Conservation (phyloP, 2,113 vertebrate species). For the Pao palembangensis region DNA sequence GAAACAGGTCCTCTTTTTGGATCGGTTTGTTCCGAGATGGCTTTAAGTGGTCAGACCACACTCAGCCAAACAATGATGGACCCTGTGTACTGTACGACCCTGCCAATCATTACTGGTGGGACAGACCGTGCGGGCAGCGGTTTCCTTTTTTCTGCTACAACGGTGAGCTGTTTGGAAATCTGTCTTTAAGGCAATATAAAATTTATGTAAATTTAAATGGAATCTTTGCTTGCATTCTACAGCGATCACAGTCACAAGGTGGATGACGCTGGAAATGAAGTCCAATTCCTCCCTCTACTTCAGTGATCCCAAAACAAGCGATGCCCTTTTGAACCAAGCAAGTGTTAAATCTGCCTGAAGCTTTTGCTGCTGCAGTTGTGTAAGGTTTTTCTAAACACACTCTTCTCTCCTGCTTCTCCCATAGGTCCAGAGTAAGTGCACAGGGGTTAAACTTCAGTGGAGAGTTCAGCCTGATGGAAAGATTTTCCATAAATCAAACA, state of each 20-base stretch:
- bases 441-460: slow-evolving; percentile 11
- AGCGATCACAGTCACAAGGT: neutral
- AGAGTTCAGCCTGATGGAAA: slow-evolving; percentile 18
- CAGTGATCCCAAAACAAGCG: neutral
- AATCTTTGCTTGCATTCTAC: neutral
- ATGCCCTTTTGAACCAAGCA: slow-evolving; percentile 34
- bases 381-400: neutral
- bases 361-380: neutral
- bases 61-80: slow-evolving; percentile 14
- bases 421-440: slow-evolving; percentile 5
- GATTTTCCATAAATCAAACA: slow-evolving; percentile 18
- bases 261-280: slow-evolving; percentile 2
- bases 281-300: slow-evolving; percentile 3
- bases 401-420: neutral
- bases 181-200: no score
- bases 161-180: neutral
- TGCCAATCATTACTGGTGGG: fast-evolving
- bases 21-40: slow-evolving; percentile 34
- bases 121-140: fast-evolving
- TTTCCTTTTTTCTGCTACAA: neutral
- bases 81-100: fast-evolving
- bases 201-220: no score
- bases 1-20: neutral
- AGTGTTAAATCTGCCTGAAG: neutral
- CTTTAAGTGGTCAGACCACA: neutral